Evolutionary conservation across 2,888 invertebrate species (phyloP).

Genomic region (Euphydryas editha): DNA sequence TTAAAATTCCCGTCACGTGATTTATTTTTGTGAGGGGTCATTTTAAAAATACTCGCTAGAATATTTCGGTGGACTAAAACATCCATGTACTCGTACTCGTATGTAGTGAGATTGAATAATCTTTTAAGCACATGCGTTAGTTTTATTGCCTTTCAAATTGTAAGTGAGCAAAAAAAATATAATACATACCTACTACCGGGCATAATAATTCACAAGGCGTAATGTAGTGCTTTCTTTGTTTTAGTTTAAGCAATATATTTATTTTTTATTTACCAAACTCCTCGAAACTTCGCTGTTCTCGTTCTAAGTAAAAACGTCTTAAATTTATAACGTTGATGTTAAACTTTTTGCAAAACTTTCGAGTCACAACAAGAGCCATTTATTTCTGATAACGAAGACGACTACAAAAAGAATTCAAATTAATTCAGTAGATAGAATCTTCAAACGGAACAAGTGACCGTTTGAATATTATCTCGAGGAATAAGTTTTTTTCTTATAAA

Average conservation of each 20-base stretch:
- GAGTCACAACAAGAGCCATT: slow-evolving; percentile 47
- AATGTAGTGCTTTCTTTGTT: slow-evolving; percentile 2
- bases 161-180: not conserved
- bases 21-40: slow-evolving; percentile 36
- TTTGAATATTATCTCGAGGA: slow-evolving; percentile 58
- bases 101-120: not conserved
- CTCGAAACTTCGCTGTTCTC: slow-evolving; percentile 23
- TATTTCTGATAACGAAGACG: slow-evolving; percentile 56
- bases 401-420: slow-evolving; percentile 68
- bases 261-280: slow-evolving; percentile 20
- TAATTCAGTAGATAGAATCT: slow-evolving; percentile 73
- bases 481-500: slow-evolving; percentile 44
- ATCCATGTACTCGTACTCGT: no score
- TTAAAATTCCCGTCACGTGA: slow-evolving; percentile 54
- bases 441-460: slow-evolving; percentile 58
- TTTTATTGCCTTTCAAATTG: not conserved
- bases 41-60: slow-evolving; percentile 21
- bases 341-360: slow-evolving; percentile 37
- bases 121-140: not conserved
- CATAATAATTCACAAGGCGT: slow-evolving; percentile 6
- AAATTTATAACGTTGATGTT: slow-evolving; percentile 36
- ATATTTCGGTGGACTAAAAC: not conserved
- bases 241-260: slow-evolving; percentile 10
- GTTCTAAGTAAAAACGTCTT: slow-evolving; percentile 28
- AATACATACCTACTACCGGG: not conserved